phyloP scores from a whole-genome alignment of 2,888 invertebrate species.

The Sympetrum striolatum region DNA sequence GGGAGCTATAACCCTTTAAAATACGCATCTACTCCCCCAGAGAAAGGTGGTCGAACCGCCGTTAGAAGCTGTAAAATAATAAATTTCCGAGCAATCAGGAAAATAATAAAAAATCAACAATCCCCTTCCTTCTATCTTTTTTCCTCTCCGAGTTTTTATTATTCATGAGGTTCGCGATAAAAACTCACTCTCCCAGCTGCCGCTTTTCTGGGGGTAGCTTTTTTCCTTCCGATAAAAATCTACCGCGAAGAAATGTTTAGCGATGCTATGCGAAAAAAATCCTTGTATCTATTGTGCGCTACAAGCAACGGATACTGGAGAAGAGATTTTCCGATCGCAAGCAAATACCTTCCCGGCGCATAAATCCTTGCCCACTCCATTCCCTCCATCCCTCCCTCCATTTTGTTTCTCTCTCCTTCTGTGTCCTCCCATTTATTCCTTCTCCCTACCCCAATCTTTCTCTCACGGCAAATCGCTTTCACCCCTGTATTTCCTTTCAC shows the following conservation, averaged over 20 bases:
- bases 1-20: not conserved
- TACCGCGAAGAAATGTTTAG: not conserved
- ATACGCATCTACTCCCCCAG: not conserved
- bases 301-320: not conserved
- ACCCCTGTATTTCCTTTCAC: constrained; percentile 17
- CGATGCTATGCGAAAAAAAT: not conserved
- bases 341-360: constrained; percentile 3
- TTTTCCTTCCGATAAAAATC: not conserved
- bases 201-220: not conserved
- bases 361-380: not conserved
- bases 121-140: not conserved
- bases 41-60: not conserved
- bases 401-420: not conserved
- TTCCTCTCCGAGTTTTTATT: not conserved
- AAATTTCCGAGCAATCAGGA: not conserved
- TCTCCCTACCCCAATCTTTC: constrained; percentile 10
- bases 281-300: not conserved
- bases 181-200: not conserved
- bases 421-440: not conserved
- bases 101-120: not conserved
- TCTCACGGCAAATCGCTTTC: not conserved
- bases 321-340: not conserved
- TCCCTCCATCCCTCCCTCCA: not conserved
- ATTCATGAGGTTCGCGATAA: not conserved
- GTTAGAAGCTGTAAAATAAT: not conserved